Percentiles rank a stretch among this genome's conserved stretches.
These are phyloP conservation scores for Chlorops oryzae DNA, from an alignment of 1,140 invertebrate species.

Conservation along the genomic window DNA sequence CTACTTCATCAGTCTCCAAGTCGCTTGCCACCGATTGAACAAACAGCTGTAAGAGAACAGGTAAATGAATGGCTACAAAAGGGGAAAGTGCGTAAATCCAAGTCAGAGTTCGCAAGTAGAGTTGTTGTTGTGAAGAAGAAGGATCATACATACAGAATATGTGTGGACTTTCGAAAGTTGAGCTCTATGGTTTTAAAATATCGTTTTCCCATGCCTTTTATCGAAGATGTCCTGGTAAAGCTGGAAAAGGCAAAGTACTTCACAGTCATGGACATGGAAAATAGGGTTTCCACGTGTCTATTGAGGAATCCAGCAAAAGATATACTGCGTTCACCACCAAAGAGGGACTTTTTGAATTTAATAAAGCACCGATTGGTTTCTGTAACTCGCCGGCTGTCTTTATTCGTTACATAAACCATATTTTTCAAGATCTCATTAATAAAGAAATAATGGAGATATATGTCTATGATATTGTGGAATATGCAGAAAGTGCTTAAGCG, in stretches of 20 bases:
- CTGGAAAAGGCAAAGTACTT: too few relatives aligned
- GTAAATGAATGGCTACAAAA: constrained; percentile 14
- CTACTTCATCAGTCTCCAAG: not conserved
- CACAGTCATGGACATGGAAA: not conserved
- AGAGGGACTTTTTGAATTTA: constrained; percentile 45
- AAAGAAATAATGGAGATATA: constrained; percentile 22
- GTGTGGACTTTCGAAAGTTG: constrained; percentile 35
- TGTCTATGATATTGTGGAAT: constrained; percentile 50
- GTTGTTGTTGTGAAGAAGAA: constrained; percentile 39
- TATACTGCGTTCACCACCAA: too few relatives aligned
- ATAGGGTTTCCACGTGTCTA: constrained; percentile 7
- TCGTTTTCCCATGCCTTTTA: constrained; percentile 36
- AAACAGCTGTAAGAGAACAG: constrained; percentile 2
- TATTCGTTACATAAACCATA: too few relatives aligned
- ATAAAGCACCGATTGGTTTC: constrained; percentile 48
- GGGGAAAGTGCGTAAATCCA: constrained; percentile 20
- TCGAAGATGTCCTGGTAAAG: constrained; percentile 38
- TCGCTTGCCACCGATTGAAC: not conserved
- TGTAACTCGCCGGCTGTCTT: too few relatives aligned
- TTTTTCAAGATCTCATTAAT: too few relatives aligned
- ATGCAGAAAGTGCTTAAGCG: constrained; percentile 33
- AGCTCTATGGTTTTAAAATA: constrained; percentile 38
- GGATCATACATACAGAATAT: constrained; percentile 21
- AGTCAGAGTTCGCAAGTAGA: constrained; percentile 30
- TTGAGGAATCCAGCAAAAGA: too few relatives aligned